phyloP scores from a whole-genome alignment of 2,797 vertebrate genomes.

The Aldrovandia affinis region DNA sequence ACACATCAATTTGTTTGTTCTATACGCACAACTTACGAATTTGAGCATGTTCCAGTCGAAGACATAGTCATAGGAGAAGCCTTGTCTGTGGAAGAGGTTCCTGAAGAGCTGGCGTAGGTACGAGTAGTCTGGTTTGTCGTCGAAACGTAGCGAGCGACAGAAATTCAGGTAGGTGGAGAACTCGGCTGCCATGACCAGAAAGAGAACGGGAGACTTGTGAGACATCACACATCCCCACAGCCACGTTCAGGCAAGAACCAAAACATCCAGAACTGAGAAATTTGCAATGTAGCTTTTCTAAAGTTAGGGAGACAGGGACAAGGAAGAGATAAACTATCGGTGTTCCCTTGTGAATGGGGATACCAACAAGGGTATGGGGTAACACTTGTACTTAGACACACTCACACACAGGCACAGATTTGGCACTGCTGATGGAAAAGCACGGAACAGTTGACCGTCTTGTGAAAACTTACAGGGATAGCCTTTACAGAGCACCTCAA shows the following conservation, averaged over 20 bases:
- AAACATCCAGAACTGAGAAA: constrained; percentile 2
- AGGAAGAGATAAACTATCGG: neutral
- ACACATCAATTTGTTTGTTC: neutral
- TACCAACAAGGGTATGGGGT: neutral
- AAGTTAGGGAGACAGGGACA: neutral
- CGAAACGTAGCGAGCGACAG: constrained; percentile 93
- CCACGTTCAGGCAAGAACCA: neutral
- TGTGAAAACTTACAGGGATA: constrained; percentile 86
- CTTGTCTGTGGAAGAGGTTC: constrained; percentile 95
- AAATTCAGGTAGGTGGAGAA: constrained; percentile 98
- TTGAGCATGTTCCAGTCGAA: constrained; percentile 99
- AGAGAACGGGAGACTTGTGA: neutral
- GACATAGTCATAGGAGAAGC: constrained; percentile 95
- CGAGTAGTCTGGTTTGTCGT: constrained; percentile 96
- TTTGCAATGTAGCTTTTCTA: neutral
- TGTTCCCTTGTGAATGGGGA: neutral
- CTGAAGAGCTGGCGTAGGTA: constrained; percentile 96
- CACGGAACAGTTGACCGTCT: neutral
- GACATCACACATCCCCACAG: neutral
- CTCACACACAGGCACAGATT: neutral
- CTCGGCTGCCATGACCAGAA: constrained; percentile 75
- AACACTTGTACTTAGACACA: neutral
- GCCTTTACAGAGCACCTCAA: constrained; percentile 94
- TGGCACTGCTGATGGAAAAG: neutral
- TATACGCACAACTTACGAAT: constrained; percentile 78